A percentile compares a stretch with the other conserved stretches of the same genome.
Evolutionary conservation across 2,113 vertebrate genomes (phyloP).

Genomic region (Benitochromis conjunctus): DNA sequence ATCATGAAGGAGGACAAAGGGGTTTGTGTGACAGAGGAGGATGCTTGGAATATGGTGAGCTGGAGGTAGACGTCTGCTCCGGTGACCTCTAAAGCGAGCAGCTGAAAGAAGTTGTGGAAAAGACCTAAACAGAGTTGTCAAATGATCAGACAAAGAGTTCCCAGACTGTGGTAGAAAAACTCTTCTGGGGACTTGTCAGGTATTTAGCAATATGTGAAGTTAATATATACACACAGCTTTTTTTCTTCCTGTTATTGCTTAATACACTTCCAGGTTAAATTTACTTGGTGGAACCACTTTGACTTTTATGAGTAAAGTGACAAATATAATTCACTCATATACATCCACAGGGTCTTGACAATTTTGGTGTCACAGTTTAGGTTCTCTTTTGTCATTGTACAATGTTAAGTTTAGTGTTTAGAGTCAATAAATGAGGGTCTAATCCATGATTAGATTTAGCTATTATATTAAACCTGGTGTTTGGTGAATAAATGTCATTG

Average conservation of each 20-base stretch:
- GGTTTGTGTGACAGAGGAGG: not conserved
- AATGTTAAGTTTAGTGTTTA: not conserved
- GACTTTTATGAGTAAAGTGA: not conserved
- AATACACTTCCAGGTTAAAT: not conserved
- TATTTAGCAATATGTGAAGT: not conserved
- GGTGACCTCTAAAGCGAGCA: not conserved
- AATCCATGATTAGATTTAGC: not conserved
- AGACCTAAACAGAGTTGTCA: not conserved
- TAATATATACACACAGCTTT: not conserved
- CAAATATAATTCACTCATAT: not conserved
- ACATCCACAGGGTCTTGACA: not conserved
- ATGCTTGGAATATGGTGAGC: not conserved
- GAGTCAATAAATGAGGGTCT: not conserved
- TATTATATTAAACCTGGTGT: not conserved
- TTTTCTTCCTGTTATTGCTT: not conserved
- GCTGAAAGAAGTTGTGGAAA: not conserved
- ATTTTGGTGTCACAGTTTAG: not conserved
- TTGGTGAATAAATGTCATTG: not conserved
- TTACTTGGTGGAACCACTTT: not conserved
- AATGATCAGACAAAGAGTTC: not conserved
- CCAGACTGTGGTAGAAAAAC: not conserved
- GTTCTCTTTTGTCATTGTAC: not conserved
- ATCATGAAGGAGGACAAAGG: not conserved
- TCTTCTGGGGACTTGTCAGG: not conserved
- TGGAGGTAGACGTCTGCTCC: not conserved